Evolutionary conservation across 2,797 vertebrate genomes (phyloP).

Genomic region (Enteromius mattozi): DNA sequence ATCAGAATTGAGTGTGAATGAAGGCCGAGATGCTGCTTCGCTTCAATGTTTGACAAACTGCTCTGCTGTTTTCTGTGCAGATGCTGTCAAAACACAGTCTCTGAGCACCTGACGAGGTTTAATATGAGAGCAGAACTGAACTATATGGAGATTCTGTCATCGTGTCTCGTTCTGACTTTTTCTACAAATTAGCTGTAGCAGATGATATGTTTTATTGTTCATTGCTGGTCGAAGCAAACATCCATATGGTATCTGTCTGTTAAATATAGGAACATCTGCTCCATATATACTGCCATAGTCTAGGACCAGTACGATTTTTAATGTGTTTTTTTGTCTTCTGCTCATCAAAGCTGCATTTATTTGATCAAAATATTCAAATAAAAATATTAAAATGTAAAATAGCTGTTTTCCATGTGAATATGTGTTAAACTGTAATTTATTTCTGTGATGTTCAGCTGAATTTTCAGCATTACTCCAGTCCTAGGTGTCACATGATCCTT

Average conservation of each 20-base stretch:
- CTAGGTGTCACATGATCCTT: neutral
- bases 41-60: neutral
- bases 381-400: neutral
- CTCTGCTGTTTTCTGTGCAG: neutral
- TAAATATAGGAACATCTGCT: conserved; percentile 22
- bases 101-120: neutral
- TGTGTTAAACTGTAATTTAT: neutral
- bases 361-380: neutral
- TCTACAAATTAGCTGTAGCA: neutral
- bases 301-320: neutral
- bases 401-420: neutral
- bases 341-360: neutral
- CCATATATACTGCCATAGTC: neutral
- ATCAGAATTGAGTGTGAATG: neutral
- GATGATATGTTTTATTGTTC: neutral
- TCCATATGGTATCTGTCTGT: neutral
- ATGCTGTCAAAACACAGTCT: neutral
- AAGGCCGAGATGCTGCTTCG: neutral
- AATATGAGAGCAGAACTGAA: neutral
- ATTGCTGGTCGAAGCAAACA: neutral
- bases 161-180: neutral
- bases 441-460: neutral
- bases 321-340: neutral
- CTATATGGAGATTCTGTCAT: neutral
- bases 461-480: neutral